phyloP scores from a whole-genome alignment of 2,797 vertebrate genomes.

The Remorina albescens region DNA sequence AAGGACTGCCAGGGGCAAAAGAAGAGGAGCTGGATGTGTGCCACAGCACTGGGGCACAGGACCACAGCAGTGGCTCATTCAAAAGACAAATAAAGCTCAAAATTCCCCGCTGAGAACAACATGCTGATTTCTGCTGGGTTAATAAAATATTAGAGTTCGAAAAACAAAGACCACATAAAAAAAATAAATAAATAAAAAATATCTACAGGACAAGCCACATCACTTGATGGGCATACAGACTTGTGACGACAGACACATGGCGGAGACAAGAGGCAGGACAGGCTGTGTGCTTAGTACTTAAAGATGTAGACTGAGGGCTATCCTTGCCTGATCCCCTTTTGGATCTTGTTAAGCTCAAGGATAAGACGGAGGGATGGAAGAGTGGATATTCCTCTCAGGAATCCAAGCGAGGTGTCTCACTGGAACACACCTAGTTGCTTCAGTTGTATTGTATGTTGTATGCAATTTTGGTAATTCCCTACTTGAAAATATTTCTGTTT shows the following conservation, averaged over 20 bases:
- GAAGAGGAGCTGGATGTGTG: slow-evolving; percentile 51
- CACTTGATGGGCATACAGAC: slow-evolving; percentile 24
- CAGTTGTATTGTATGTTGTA: no score
- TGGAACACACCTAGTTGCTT: slow-evolving; percentile 43
- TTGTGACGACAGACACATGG: slow-evolving; percentile 47
- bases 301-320: slow-evolving; percentile 65
- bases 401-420: slow-evolving; percentile 41
- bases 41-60: slow-evolving; percentile 36
- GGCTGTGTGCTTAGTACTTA: slow-evolving; percentile 60
- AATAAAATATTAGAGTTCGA: slow-evolving; percentile 35
- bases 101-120: slow-evolving; percentile 33
- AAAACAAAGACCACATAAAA: slow-evolving; percentile 4
- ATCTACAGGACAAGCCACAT: slow-evolving; percentile 26
- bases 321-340: slow-evolving; percentile 66
- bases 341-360: slow-evolving; percentile 66
- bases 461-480: no score
- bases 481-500: slow-evolving; percentile 14
- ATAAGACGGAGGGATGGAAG: slow-evolving; percentile 56
- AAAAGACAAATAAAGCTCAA: slow-evolving; percentile 62
- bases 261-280: slow-evolving; percentile 47
- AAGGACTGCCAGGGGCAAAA: slow-evolving; percentile 51
- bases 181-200: slow-evolving; percentile 19
- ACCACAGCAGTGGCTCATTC: slow-evolving; percentile 52
- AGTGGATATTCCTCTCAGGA: slow-evolving; percentile 57
- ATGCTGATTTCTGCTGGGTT: slow-evolving; percentile 36